phyloP scores from a whole-genome alignment of 1,140 invertebrate species.

The Metaphire vulgaris region DNA sequence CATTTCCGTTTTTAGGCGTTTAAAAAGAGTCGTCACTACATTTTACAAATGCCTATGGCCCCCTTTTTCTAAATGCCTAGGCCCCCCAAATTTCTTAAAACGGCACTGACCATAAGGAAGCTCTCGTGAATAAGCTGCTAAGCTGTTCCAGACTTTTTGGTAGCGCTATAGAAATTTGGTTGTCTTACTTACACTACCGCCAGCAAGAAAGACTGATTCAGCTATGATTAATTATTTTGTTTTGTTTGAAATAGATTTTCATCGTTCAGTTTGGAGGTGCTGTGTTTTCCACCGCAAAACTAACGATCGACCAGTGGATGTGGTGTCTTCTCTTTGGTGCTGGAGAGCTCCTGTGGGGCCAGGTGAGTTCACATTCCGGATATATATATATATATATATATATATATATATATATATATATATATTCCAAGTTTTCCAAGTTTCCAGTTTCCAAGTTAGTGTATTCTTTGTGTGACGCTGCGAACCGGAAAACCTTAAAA shows the following conservation, averaged over 20 bases:
- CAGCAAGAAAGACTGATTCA: neutral
- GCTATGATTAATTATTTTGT: neutral
- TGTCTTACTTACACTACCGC: neutral
- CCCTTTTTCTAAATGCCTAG: neutral
- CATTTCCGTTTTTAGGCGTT: no score
- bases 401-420: no score
- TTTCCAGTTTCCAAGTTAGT: no score
- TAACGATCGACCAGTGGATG: slow-evolving; percentile 91
- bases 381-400: no score
- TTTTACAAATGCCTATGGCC: neutral
- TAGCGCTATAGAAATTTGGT: no score
- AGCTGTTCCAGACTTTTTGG: neutral
- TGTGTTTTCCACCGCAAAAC: slow-evolving; percentile 85
- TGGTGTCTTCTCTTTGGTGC: slow-evolving; percentile 97
- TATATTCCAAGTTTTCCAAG: no score
- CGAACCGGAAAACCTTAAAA: no score
- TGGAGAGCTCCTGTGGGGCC: slow-evolving; percentile 92
- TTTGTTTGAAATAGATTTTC: slow-evolving; percentile 48
- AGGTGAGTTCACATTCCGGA: slow-evolving; percentile 65
- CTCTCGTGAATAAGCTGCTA: neutral
- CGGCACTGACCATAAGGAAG: neutral
- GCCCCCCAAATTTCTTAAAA: neutral
- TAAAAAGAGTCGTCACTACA: no score
- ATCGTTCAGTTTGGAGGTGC: slow-evolving; percentile 95
- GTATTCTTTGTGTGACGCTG: no score